These are phyloP conservation scores for Tuta absoluta DNA, from an alignment of 2,888 invertebrate genomes.

Conservation along the genomic window DNA sequence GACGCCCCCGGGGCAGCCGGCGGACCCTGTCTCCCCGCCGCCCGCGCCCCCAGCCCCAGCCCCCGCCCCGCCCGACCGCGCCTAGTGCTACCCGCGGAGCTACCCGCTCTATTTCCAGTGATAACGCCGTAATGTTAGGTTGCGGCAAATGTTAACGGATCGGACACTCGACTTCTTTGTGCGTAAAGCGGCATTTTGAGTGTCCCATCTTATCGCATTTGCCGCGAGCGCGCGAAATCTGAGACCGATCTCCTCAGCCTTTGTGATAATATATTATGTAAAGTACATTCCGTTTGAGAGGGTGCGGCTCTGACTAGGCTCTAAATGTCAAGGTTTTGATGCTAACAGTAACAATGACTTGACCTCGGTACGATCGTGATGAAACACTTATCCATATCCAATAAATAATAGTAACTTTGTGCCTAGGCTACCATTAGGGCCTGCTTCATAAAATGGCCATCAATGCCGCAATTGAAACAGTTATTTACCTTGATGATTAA, in stretches of 20 bases:
- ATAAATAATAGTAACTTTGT: conserved; percentile 35
- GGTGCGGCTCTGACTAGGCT: conserved; percentile 37
- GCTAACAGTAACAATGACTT: conserved; percentile 28
- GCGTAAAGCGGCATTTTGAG: conserved; percentile 13
- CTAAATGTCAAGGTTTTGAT: conserved; percentile 32
- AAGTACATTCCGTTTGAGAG: conserved; percentile 71
- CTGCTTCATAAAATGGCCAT: conserved; percentile 21
- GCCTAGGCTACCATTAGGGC: conserved; percentile 34
- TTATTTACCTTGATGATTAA: background rate
- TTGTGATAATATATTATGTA: conserved; percentile 75
- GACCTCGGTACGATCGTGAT: conserved; percentile 31
- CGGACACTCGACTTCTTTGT: background rate
- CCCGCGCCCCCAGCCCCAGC: conserved; percentile 40
- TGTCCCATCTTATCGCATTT: background rate
- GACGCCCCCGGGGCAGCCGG: conserved; percentile 56
- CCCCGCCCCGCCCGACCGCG: conserved; percentile 56
- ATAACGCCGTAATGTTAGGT: conserved; percentile 27
- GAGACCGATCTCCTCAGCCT: conserved; percentile 65
- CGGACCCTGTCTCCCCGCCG: conserved; percentile 48
- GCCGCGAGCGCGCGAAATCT: conserved; percentile 29
- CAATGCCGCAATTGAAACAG: background rate
- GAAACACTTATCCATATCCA: conserved; percentile 31
- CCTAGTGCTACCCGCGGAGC: conserved; percentile 43
- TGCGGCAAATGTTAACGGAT: background rate
- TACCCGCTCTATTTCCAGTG: conserved; percentile 38